Percentiles rank a stretch among this genome's conserved stretches.
Conservation (phyloP, 1,140 invertebrate genomes). For the Nasonia vitripennis region DNA sequence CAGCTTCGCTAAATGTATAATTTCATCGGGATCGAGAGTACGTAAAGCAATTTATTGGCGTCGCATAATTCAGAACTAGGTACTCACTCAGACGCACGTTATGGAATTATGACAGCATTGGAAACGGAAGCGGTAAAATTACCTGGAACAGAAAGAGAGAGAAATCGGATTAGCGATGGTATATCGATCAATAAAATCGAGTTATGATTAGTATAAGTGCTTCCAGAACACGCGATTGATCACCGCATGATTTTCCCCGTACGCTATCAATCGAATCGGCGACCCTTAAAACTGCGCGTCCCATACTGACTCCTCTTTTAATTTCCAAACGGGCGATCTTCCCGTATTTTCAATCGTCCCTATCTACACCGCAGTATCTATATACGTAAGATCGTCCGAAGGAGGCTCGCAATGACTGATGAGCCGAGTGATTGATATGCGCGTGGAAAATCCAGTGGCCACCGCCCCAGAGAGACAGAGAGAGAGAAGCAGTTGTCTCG, state of each 20-base stretch:
- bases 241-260: background rate
- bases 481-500: slow-evolving; percentile 13
- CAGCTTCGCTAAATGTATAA: too few species aligned
- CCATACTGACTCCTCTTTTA: background rate
- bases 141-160: slow-evolving; percentile 26
- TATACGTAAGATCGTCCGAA: background rate
- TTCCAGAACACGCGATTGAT: background rate
- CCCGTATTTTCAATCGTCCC: background rate
- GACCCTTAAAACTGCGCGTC: background rate
- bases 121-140: background rate
- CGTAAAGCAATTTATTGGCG: too few species aligned
- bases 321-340: background rate
- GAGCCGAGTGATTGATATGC: slow-evolving; percentile 46
- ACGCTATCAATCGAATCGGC: background rate
- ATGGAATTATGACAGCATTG: too few species aligned
- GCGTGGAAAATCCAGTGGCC: slow-evolving; percentile 45
- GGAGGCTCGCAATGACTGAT: slow-evolving; percentile 40
- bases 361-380: background rate
- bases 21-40: too few species aligned
- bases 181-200: background rate
- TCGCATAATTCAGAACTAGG: too few species aligned
- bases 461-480: slow-evolving; percentile 11
- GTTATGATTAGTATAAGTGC: background rate
- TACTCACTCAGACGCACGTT: too few species aligned
- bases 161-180: background rate